Percentiles rank a stretch among this genome's conserved stretches.
Evolutionary conservation across 1,140 invertebrate species (phyloP).

Genomic region (Aphidius gifuensis): DNA sequence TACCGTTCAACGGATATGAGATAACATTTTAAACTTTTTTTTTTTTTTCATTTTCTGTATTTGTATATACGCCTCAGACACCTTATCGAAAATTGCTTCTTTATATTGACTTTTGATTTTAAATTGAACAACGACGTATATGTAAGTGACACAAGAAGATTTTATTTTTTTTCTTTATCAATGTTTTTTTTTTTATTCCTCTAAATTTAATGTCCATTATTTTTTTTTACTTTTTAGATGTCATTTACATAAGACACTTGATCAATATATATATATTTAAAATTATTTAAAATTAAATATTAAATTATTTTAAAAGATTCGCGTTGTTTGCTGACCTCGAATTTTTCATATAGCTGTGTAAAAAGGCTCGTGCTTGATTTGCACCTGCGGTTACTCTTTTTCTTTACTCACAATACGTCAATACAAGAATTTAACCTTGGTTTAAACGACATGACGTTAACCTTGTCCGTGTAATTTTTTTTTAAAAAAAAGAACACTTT

Average conservation of each 20-base stretch:
- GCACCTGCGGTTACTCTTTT: constrained; percentile 10
- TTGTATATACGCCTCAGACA: neutral
- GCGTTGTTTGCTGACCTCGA: constrained; percentile 3
- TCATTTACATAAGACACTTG: too few relatives aligned
- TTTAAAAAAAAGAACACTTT: too few relatives aligned
- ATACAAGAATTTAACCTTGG: constrained; percentile 13
- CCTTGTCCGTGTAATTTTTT: constrained; percentile 9
- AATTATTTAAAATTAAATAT: too few relatives aligned
- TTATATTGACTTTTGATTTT: too few relatives aligned
- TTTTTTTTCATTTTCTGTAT: neutral
- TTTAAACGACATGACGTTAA: neutral
- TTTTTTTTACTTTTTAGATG: too few relatives aligned
- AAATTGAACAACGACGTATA: too few relatives aligned
- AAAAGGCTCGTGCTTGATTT: constrained; percentile 5
- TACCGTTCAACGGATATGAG: constrained; percentile 23
- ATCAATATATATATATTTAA: too few relatives aligned
- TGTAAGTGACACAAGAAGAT: too few relatives aligned
- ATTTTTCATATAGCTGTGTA: neutral
- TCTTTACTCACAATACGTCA: neutral
- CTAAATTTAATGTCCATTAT: too few relatives aligned
- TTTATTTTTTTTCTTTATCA: neutral
- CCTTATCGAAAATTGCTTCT: too few relatives aligned
- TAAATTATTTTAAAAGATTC: too few relatives aligned
- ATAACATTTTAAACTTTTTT: constrained; percentile 17
- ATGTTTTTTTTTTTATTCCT: neutral